These are phyloP conservation scores for Megathymus violae DNA, from an alignment of 1,140 invertebrate genomes.

Conservation along the genomic window DNA sequence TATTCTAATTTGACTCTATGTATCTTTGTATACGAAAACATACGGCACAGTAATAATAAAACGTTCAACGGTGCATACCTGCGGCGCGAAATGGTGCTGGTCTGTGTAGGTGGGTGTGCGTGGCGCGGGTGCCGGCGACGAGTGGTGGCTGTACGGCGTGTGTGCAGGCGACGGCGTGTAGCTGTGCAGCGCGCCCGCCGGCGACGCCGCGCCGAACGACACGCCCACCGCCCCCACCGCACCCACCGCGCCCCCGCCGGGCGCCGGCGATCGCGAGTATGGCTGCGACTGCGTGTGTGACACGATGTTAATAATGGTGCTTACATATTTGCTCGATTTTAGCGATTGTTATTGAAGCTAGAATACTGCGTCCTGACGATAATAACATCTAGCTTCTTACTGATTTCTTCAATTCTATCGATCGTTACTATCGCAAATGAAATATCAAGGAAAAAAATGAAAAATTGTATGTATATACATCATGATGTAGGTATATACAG, in stretches of 20 bases:
- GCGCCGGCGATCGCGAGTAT: slow-evolving; percentile 53
- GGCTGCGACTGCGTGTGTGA: slow-evolving; percentile 45
- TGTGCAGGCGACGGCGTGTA: slow-evolving; percentile 80
- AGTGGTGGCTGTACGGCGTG: slow-evolving; percentile 77
- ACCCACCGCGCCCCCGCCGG: slow-evolving; percentile 42
- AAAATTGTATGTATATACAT: no score
- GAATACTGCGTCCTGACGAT: no score
- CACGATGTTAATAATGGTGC: neutral
- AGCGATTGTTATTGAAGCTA: no score
- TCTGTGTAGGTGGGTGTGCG: slow-evolving; percentile 62
- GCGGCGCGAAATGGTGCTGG: slow-evolving; percentile 54
- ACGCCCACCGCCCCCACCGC: slow-evolving; percentile 48
- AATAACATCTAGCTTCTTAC: no score
- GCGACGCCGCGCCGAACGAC: slow-evolving; percentile 69
- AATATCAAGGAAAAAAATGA: no score
- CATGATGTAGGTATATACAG: no score
- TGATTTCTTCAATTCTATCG: no score
- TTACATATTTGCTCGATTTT: no score
- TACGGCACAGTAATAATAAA: no score
- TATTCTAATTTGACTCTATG: no score
- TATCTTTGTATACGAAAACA: no score
- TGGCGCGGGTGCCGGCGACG: slow-evolving; percentile 64
- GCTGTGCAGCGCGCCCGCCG: slow-evolving; percentile 64
- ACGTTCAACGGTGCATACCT: slow-evolving; percentile 37
- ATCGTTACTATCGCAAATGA: no score